phyloP scores from a whole-genome alignment of 2,797 vertebrate species.

The Mycteria americana region DNA sequence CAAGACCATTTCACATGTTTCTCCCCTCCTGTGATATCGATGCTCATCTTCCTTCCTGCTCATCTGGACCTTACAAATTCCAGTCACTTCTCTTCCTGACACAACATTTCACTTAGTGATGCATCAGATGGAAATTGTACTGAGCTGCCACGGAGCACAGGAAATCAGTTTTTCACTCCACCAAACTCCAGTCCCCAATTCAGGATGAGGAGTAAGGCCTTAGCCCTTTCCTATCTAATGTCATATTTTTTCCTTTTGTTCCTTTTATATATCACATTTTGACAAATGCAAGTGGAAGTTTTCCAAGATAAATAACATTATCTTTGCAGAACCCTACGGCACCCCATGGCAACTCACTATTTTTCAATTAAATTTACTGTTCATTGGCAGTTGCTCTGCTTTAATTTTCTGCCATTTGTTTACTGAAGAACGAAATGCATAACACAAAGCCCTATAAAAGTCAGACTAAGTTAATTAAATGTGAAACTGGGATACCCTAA shows the following conservation, averaged over 20 bases:
- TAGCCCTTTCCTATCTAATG: neutral
- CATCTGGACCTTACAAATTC: neutral
- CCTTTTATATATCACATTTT: conserved; percentile 48
- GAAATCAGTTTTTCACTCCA: conserved; percentile 27
- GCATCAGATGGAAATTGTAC: neutral
- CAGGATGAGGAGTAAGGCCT: neutral
- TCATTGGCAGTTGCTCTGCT: conserved; percentile 73
- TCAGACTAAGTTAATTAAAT: conserved; percentile 79
- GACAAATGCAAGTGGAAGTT: conserved; percentile 67
- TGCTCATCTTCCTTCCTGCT: conserved; percentile 42
- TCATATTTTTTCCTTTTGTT: conserved; percentile 29
- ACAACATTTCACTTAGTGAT: neutral
- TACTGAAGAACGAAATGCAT: conserved; percentile 71
- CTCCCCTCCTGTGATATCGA: neutral
- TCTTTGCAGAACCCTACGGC: conserved; percentile 65
- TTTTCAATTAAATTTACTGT: conserved; percentile 79
- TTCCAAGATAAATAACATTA: conserved; percentile 75
- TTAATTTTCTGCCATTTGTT: conserved; percentile 79
- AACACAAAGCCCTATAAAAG: conserved; percentile 76
- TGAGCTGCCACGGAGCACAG: neutral
- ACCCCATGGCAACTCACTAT: conserved; percentile 76
- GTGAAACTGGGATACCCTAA: conserved; percentile 68
- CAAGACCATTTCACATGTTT: fast-evolving
- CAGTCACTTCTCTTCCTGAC: conserved; percentile 2
- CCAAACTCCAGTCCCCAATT: neutral